These are phyloP conservation scores for Portevinia maculata DNA, from an alignment of 2,888 invertebrate species.

Conservation along the genomic window DNA sequence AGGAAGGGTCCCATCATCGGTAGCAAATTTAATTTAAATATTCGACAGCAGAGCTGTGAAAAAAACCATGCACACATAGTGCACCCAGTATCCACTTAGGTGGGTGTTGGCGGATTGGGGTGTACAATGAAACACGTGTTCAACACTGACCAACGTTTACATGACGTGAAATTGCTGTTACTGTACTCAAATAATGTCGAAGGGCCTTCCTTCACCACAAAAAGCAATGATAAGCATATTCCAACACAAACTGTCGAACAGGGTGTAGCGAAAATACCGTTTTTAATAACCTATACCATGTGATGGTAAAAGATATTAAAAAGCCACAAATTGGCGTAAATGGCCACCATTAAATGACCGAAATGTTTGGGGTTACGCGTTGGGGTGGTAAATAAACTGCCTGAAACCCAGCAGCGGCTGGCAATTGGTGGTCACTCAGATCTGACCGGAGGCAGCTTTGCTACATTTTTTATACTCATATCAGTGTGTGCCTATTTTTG, in stretches of 20 bases:
- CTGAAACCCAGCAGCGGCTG: conserved; percentile 27
- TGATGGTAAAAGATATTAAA: conserved; percentile 76
- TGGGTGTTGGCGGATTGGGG: conserved; percentile 18
- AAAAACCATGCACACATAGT: conserved; percentile 4
- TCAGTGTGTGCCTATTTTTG: neutral
- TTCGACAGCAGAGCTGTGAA: conserved; percentile 28
- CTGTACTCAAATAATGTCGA: conserved; percentile 68
- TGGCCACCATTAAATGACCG: conserved; percentile 76
- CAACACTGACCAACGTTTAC: conserved; percentile 71
- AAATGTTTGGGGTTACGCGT: conserved; percentile 66
- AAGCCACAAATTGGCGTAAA: conserved; percentile 81
- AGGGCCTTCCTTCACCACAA: conserved; percentile 68
- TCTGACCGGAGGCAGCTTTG: conserved; percentile 54
- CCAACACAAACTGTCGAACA: conserved; percentile 33
- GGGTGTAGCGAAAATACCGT: conserved; percentile 76
- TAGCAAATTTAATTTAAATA: conserved; percentile 55
- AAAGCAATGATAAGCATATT: conserved; percentile 74
- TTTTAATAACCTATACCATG: conserved; percentile 76
- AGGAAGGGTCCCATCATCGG: conserved; percentile 60
- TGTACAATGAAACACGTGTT: conserved; percentile 63
- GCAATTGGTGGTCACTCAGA: conserved; percentile 64
- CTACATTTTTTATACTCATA: conserved; percentile 32
- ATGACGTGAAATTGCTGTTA: conserved; percentile 73
- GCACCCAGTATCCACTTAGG: neutral
- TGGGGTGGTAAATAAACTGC: conserved; percentile 66